Base-by-base conservation (phyloP, 2,797 vertebrate species). In the Chromobotia macracanthus region DNA sequence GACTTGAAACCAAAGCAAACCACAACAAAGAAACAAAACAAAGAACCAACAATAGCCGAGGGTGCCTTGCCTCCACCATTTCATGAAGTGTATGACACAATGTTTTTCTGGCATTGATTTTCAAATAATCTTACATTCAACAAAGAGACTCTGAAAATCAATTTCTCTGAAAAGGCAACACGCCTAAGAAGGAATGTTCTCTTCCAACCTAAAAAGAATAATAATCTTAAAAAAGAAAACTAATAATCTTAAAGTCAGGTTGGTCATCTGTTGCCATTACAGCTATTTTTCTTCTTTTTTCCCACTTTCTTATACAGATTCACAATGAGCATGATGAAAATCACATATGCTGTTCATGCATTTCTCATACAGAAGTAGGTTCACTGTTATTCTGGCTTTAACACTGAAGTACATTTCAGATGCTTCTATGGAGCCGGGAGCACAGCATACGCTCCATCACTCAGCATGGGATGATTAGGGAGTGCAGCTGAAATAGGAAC, bases 391-490 rank as follows among this genome's bases (percentile, higher is more conserved):
- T 64, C 51, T 55, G 71, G 70, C 71, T 65, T 74, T 72, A 51
- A 80, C 75, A 75, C 68, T 80, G 81, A 85, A 82, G 75, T 61
- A 75, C 78, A 56, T 85, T 78, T 78, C 66, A 66, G 81, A 71
- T 67, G 75, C 75, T 75, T 85, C 77, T 74, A 74, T 56, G 70
- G 76, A 78, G 68, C 70, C 58, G n/a, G 21, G 16, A 76, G 75
- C 69, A 77, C 64, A 35, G 16, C 58, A 25, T 55, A 53, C 5
- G 19, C 73, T 60, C 75, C 75, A 78, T 82, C 68, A 67, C 60
- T 67, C 61, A 73, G 75, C 44, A 41, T 51, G 76, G 46, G 63
- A 72, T 73, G 80, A 72, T 72, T 77, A 77, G 69, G 48, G 60
- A 81, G 71, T 18, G 58, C 67, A 38, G 55, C 63, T 28, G 44